Evolutionary conservation across 2,113 vertebrate species (phyloP).

Genomic region (Limanda limanda): DNA sequence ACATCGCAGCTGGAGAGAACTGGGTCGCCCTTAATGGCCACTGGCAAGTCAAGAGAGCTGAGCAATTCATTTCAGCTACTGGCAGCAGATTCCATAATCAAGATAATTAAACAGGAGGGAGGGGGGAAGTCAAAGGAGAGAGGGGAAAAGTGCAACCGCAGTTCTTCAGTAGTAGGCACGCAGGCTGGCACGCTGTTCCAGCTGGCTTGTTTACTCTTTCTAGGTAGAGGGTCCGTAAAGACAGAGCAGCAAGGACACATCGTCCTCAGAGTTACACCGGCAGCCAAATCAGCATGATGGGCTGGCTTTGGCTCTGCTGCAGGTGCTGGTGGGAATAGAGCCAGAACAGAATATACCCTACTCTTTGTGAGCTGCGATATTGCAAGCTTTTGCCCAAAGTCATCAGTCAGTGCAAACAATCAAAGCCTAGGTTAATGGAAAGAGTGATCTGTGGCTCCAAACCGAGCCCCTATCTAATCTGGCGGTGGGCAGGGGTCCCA

Average conservation of each 20-base stretch:
- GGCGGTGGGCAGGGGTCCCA: constrained; percentile 5
- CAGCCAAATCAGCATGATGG: constrained; percentile 47
- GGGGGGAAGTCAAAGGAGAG: not conserved
- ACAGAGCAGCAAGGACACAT: constrained; percentile 58
- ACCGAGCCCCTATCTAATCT: constrained; percentile 16
- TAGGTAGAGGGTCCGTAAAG: constrained; percentile 31
- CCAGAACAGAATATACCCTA: constrained; percentile 12
- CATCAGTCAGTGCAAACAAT: constrained; percentile 23
- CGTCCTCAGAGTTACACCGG: constrained; percentile 43
- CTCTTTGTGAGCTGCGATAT: not conserved
- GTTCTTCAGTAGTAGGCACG: constrained; percentile 22
- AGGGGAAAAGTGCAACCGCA: constrained; percentile 37
- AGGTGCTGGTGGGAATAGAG: constrained; percentile 48
- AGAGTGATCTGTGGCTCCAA: constrained; percentile 29
- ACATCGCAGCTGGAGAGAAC: constrained; percentile 32
- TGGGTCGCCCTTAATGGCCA: constrained; percentile 62
- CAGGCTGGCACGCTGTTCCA: constrained; percentile 37
- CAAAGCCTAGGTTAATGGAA: constrained; percentile 36
- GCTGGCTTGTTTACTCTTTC: constrained; percentile 53
- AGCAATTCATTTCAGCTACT: constrained; percentile 59
- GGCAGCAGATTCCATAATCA: constrained; percentile 74
- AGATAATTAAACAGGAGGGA: constrained; percentile 68
- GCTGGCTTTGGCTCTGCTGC: constrained; percentile 49
- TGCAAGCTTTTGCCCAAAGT: not conserved
- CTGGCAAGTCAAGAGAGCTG: constrained; percentile 47